A percentile compares a stretch with the other conserved stretches of the same genome.
Evolutionary conservation across 2,113 vertebrate genomes (phyloP).

Genomic region (Pteropus alecto): DNA sequence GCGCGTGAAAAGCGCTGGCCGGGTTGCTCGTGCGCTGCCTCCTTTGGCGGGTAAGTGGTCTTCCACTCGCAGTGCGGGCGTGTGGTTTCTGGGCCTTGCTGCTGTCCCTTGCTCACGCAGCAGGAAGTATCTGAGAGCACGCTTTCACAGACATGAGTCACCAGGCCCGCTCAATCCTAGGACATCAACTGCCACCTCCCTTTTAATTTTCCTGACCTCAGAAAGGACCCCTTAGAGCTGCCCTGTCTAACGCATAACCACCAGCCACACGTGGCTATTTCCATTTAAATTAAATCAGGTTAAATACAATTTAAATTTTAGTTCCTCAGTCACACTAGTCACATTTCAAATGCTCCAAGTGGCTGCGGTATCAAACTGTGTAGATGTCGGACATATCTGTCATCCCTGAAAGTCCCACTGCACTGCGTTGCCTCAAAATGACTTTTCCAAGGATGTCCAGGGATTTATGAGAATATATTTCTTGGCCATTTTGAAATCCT

Average conservation of each 20-base stretch:
- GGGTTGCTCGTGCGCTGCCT: background rate
- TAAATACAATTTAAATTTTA: background rate
- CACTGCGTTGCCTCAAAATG: background rate
- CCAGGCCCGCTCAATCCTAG: background rate
- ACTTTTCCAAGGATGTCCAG: background rate
- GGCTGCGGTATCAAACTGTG: rapidly evolving
- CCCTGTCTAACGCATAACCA: background rate
- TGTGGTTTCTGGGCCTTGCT: background rate
- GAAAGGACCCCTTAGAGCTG: background rate
- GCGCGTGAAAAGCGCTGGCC: background rate
- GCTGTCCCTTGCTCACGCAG: background rate
- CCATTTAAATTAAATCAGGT: background rate
- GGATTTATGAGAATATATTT: background rate
- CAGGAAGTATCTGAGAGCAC: too few species aligned
- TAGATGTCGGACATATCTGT: background rate
- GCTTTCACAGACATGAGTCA: background rate
- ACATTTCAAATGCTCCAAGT: background rate
- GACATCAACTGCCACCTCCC: background rate
- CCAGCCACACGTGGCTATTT: background rate
- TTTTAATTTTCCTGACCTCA: background rate
- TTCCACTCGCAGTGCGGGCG: slow-evolving; percentile 41
- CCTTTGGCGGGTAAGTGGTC: slow-evolving; percentile 21
- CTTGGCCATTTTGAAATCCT: background rate
- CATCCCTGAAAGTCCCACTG: background rate
- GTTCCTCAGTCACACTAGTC: background rate